Percentiles rank a stretch among this genome's conserved stretches.
These are phyloP conservation scores for Agrilus cyanescens DNA, from an alignment of 2,888 invertebrate species.

Conservation along the genomic window DNA sequence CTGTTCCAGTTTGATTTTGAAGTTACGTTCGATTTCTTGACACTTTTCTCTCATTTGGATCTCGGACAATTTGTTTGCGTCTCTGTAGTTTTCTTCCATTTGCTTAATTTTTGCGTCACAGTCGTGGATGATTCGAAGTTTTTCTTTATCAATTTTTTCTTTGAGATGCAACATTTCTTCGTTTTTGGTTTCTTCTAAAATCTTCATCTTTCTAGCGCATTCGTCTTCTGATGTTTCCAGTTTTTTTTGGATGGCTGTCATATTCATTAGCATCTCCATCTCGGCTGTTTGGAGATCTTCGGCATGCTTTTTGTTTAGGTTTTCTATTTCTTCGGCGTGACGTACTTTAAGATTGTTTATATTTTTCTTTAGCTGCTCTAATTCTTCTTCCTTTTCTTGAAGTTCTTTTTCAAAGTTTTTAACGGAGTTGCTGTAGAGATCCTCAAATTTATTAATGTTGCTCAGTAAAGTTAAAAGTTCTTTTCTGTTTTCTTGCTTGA, in stretches of 20 bases:
- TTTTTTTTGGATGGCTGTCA: constrained; percentile 23
- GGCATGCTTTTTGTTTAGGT: constrained; percentile 21
- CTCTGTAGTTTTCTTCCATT: constrained; percentile 29
- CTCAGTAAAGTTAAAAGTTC: constrained; percentile 10
- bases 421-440: constrained; percentile 11
- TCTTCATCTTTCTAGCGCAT: constrained; percentile 18
- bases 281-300: constrained; percentile 27
- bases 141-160: constrained; percentile 27
- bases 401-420: constrained; percentile 11
- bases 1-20: constrained; percentile 34
- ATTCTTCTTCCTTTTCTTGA: constrained; percentile 14
- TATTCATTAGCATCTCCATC: constrained; percentile 26
- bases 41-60: constrained; percentile 35
- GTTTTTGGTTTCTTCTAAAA: constrained; percentile 16
- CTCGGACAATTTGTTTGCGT: constrained; percentile 31
- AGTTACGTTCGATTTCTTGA: constrained; percentile 34
- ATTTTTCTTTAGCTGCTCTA: constrained; percentile 16
- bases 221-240: constrained; percentile 23
- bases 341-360: constrained; percentile 8
- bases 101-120: constrained; percentile 30
- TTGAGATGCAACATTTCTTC: constrained; percentile 21
- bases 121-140: constrained; percentile 18
- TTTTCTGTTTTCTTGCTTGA: constrained; percentile 12
- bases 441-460: constrained; percentile 10
- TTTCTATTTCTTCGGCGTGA: constrained; percentile 21